Percentiles rank a stretch among this genome's conserved stretches.
phyloP scores from a whole-genome alignment of 2,888 invertebrate species.

The Unio pictorum region DNA sequence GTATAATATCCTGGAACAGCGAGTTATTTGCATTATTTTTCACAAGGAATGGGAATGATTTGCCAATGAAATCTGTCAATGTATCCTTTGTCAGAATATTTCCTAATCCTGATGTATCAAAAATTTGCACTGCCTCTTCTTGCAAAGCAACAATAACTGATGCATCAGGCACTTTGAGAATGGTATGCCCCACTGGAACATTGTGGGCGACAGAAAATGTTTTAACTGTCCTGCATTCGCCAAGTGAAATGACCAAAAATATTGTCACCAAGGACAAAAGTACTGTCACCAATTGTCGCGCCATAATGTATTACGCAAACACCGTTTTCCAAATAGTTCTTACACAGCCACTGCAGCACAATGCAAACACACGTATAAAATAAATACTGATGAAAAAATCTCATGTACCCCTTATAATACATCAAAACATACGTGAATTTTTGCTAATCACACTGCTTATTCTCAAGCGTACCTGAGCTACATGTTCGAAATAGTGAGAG shows the following conservation, averaged over 20 bases:
- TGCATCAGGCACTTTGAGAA: constrained; percentile 22
- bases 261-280: constrained; percentile 7
- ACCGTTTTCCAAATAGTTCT: too few species aligned
- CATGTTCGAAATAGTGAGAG: too few species aligned
- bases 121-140: constrained; percentile 15
- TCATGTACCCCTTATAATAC: too few species aligned
- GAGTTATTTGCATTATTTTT: constrained; percentile 19
- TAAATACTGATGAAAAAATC: too few species aligned
- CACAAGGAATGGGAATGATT: constrained; percentile 26
- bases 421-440: too few species aligned
- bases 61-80: constrained; percentile 30
- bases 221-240: constrained; percentile 11
- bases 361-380: too few species aligned
- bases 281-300: background rate
- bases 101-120: constrained; percentile 31
- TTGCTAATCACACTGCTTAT: too few species aligned
- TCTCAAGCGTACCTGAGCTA: too few species aligned
- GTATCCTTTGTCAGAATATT: constrained; percentile 39
- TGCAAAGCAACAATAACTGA: constrained; percentile 15
- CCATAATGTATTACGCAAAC: too few species aligned
- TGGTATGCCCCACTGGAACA: constrained; percentile 23
- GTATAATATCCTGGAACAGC: constrained; percentile 17
- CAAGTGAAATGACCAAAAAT: constrained; percentile 12
- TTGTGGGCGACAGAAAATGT: constrained; percentile 24
- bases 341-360: too few species aligned